Evolutionary conservation across 2,797 vertebrate genomes (phyloP).

Genomic region (Danio aesculapii): DNA sequence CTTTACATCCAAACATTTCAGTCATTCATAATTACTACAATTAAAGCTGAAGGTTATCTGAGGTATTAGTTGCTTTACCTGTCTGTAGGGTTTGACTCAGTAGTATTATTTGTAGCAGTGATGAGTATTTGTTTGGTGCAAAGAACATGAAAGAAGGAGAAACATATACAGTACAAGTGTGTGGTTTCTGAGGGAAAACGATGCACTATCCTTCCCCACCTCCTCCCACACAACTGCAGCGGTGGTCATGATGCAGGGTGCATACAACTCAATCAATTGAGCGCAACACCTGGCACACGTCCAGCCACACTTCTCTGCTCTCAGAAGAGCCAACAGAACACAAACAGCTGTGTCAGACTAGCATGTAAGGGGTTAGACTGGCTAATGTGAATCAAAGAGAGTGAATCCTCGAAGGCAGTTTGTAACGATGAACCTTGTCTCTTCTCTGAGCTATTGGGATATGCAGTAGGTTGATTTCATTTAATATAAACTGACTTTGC

Average conservation of each 20-base stretch:
- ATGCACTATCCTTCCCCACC: constrained; percentile 15
- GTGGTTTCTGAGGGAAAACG: constrained; percentile 17
- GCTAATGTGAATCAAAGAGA: constrained; percentile 24
- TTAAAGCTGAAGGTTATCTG: constrained; percentile 24
- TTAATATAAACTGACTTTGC: background rate
- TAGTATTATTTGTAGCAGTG: constrained; percentile 30
- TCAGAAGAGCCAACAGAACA: constrained; percentile 26
- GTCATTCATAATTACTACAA: constrained; percentile 23
- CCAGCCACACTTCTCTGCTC: constrained; percentile 30
- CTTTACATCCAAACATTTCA: constrained; percentile 9
- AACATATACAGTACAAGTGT: background rate
- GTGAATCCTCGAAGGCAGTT: background rate
- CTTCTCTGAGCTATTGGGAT: background rate
- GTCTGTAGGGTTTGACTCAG: constrained; percentile 16
- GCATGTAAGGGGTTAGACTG: background rate
- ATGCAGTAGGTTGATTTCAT: constrained; percentile 6
- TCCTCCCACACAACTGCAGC: constrained; percentile 45
- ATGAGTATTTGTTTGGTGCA: constrained; percentile 14
- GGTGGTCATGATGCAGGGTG: constrained; percentile 41
- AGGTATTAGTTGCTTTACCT: constrained; percentile 5
- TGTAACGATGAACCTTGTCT: constrained; percentile 7
- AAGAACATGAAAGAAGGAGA: background rate
- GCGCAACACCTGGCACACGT: constrained; percentile 36
- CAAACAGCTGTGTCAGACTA: constrained; percentile 24
- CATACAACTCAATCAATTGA: constrained; percentile 41